Evolutionary conservation across 1,140 invertebrate genomes (phyloP).

Genomic region (Ridgeia piscesae): DNA sequence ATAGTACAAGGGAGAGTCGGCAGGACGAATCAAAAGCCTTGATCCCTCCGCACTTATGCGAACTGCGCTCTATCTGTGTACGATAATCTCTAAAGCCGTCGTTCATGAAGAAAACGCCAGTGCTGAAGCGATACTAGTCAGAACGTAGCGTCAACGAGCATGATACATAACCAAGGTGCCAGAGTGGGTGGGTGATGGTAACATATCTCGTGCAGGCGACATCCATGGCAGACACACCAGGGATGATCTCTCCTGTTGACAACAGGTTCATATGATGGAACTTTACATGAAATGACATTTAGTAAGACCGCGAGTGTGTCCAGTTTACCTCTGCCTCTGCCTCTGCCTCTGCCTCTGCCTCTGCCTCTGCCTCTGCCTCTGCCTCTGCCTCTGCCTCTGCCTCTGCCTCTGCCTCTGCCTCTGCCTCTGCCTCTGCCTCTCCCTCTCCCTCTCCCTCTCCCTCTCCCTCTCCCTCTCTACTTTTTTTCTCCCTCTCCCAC

Average conservation of each 20-base stretch:
- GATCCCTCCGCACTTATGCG: neutral
- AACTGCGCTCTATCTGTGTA: neutral
- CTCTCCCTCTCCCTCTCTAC: too few relatives aligned
- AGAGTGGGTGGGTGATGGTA: neutral
- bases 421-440: too few relatives aligned
- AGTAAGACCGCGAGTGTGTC: too few relatives aligned
- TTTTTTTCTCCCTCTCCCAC: too few relatives aligned
- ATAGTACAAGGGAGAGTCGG: too few relatives aligned
- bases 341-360: too few relatives aligned
- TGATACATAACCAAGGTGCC: neutral
- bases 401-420: too few relatives aligned
- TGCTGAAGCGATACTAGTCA: neutral
- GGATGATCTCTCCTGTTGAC: neutral
- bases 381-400: too few relatives aligned
- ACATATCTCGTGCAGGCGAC: neutral
- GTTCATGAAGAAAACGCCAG: neutral
- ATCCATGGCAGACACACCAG: neutral
- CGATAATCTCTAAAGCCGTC: neutral
- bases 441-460: too few relatives aligned
- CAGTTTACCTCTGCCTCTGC: too few relatives aligned
- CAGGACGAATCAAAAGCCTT: neutral
- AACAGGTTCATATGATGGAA: neutral
- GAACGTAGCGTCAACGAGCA: neutral
- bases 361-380: too few relatives aligned
- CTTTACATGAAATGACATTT: too few relatives aligned